These are phyloP conservation scores for Ostrea denselamellosa DNA, from an alignment of 1,140 invertebrate species.

Conservation along the genomic window DNA sequence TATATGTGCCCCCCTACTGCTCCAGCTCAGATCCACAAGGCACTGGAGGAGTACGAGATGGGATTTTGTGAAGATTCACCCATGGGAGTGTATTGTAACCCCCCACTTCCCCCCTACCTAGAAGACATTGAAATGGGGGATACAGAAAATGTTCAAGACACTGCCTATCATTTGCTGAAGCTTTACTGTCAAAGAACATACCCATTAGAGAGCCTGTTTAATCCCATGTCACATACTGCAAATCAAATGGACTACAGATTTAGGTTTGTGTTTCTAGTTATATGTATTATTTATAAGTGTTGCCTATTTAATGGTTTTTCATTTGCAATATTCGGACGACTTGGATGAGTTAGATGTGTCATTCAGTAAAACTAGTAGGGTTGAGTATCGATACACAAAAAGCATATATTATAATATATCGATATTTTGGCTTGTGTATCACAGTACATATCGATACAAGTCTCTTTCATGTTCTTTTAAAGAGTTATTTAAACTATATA, in stretches of 20 bases:
- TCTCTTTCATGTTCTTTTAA: no score
- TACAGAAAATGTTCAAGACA: constrained; percentile 80
- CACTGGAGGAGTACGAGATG: constrained; percentile 84
- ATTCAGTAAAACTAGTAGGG: neutral
- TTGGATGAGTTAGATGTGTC: no score
- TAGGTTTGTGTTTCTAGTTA: constrained; percentile 81
- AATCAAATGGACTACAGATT: constrained; percentile 91
- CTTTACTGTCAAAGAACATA: constrained; percentile 83
- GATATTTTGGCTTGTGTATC: no score
- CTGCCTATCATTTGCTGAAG: constrained; percentile 91
- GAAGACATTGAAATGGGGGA: constrained; percentile 63
- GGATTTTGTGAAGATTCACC: constrained; percentile 80
- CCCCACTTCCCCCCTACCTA: constrained; percentile 82
- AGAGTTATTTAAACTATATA: no score
- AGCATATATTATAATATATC: no score
- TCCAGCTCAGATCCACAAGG: constrained; percentile 85
- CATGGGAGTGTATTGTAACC: constrained; percentile 79
- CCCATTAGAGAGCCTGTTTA: constrained; percentile 85
- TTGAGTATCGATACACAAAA: no score
- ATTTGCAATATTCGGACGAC: no score
- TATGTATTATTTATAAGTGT: no score
- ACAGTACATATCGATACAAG: no score
- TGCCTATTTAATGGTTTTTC: no score
- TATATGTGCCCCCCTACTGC: constrained; percentile 84
- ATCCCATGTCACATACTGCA: constrained; percentile 87